phyloP scores from a whole-genome alignment of 2,888 invertebrate species.

The Platerodrilus igneus region DNA sequence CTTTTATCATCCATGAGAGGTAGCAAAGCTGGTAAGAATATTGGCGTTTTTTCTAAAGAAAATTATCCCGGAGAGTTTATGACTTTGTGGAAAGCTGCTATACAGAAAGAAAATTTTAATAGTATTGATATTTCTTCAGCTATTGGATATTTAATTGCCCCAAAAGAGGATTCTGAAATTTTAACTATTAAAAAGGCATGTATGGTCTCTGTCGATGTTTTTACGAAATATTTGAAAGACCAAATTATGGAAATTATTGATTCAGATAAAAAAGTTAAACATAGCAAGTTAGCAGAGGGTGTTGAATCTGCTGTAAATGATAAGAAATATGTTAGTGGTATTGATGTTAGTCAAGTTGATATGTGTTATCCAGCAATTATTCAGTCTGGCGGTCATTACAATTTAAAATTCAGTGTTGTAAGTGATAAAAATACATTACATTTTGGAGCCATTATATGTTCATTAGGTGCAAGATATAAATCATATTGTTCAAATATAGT shows the following conservation, averaged over 20 bases:
- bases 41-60: slow-evolving; percentile 91
- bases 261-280: slow-evolving; percentile 96
- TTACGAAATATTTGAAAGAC: slow-evolving; percentile 93
- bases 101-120: slow-evolving; percentile 76
- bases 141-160: slow-evolving; percentile 83
- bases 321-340: slow-evolving; percentile 90
- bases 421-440: slow-evolving; percentile 92
- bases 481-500: slow-evolving; percentile 98
- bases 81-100: slow-evolving; percentile 78
- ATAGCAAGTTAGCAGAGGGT: slow-evolving; percentile 90
- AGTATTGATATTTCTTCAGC: slow-evolving; percentile 81
- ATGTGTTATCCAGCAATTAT: slow-evolving; percentile 99
- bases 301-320: slow-evolving; percentile 91
- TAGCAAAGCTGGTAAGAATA: slow-evolving; percentile 81
- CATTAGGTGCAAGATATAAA: slow-evolving; percentile 91
- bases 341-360: slow-evolving; percentile 85
- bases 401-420: slow-evolving; percentile 91
- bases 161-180: slow-evolving; percentile 92
- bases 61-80: slow-evolving; percentile 91
- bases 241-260: slow-evolving; percentile 99
- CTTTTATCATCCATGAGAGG: slow-evolving; percentile 73
- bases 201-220: slow-evolving; percentile 89
- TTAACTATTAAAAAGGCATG: slow-evolving; percentile 88
- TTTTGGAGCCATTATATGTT: slow-evolving; percentile 94
- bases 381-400: slow-evolving; percentile 97